phyloP scores from a whole-genome alignment of 1,140 invertebrate species.

The Batillaria attramentaria region DNA sequence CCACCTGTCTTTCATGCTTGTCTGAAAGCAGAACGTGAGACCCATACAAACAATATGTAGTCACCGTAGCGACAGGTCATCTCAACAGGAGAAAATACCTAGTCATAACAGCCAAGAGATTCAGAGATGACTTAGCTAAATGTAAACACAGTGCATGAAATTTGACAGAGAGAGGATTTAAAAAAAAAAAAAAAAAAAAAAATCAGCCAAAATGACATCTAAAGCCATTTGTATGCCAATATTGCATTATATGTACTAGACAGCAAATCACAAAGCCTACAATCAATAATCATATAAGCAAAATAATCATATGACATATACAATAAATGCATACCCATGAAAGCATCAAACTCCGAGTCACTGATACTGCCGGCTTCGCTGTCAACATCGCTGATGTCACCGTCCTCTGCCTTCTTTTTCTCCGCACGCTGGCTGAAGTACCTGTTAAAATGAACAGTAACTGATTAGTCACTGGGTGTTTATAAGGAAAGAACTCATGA shows the following conservation, averaged over 20 bases:
- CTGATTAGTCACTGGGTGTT: too few relatives aligned
- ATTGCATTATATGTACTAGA: constrained; percentile 17
- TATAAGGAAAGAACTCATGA: too few relatives aligned
- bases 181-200: constrained; percentile 17
- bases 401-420: constrained; percentile 67
- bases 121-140: too few relatives aligned
- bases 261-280: neutral
- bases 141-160: too few relatives aligned
- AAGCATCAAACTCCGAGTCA: constrained; percentile 87
- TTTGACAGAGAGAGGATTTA: constrained; percentile 20
- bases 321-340: constrained; percentile 62
- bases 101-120: too few relatives aligned
- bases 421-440: constrained; percentile 59
- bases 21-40: constrained; percentile 55
- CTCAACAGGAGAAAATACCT: too few relatives aligned
- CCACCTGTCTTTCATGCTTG: constrained; percentile 56
- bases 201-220: neutral
- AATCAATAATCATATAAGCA: constrained; percentile 10
- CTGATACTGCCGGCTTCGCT: constrained; percentile 86
- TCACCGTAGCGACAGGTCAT: too few relatives aligned
- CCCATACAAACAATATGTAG: too few relatives aligned
- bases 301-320: neutral
- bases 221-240: constrained; percentile 22
- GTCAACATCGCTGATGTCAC: constrained; percentile 71
- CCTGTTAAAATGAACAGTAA: too few relatives aligned